Conservation (phyloP, 2,113 vertebrate genomes). For the Isichthys henryi region DNA sequence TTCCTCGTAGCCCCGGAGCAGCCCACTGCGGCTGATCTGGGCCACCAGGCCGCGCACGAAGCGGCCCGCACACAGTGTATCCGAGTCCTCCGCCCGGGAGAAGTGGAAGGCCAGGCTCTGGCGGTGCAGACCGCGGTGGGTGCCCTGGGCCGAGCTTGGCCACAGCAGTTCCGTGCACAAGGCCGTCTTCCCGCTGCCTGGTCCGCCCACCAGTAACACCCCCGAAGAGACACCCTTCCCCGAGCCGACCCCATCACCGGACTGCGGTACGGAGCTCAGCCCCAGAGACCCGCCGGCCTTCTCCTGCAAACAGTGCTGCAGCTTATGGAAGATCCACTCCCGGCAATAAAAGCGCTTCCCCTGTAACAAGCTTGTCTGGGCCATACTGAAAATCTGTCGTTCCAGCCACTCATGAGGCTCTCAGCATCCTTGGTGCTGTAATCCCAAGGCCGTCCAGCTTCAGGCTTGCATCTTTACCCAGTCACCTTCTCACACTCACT, state of each 20-base stretch:
- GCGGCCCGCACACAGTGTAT: conserved; percentile 79
- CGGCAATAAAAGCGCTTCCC: conserved; percentile 96
- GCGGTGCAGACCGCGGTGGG: conserved; percentile 76
- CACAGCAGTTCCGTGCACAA: conserved; percentile 88
- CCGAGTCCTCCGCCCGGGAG: conserved; percentile 87
- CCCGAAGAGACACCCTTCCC: conserved; percentile 77
- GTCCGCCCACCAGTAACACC: conserved; percentile 87
- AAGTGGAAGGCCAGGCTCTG: conserved; percentile 88
- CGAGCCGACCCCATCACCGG: conserved; percentile 33
- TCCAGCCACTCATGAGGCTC: conserved; percentile 65
- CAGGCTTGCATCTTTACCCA: conserved; percentile 23
- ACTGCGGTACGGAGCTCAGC: conserved; percentile 30
- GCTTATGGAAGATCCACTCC: conserved; percentile 98
- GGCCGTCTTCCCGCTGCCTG: conserved; percentile 90
- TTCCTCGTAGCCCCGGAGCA: conserved; percentile 84
- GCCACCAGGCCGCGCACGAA: conserved; percentile 78
- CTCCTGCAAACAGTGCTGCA: conserved; percentile 97
- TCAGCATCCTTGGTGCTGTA: conserved; percentile 40
- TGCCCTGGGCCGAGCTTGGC: conserved; percentile 74
- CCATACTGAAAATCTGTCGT: conserved; percentile 69
- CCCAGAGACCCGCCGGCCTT: conserved; percentile 71
- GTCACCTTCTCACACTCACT: not conserved
- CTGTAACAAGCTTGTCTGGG: conserved; percentile 91
- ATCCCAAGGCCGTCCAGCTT: conserved; percentile 24
- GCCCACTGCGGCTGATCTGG: conserved; percentile 76